Evolutionary conservation across 2,113 vertebrate genomes (phyloP).

Genomic region (Ardeotis arabs): DNA sequence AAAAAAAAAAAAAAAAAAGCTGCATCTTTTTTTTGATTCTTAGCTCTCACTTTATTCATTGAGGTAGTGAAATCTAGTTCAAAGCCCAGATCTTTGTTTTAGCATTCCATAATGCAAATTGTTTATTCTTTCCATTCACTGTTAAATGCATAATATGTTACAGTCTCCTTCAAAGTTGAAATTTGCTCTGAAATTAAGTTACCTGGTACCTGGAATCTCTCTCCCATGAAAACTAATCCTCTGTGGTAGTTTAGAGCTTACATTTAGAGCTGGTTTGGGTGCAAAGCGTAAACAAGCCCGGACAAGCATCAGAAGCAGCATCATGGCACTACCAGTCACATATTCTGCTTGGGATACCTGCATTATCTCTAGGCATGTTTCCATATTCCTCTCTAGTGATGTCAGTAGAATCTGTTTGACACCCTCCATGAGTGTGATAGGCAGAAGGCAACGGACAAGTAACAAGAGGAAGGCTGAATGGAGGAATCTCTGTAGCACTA

Average conservation of each 20-base stretch:
- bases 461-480: neutral
- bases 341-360: neutral
- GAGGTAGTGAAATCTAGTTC: neutral
- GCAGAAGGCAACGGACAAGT: neutral
- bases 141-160: neutral
- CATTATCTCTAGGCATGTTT: neutral
- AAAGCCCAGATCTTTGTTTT: neutral
- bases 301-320: neutral
- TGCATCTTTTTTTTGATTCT: neutral
- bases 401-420: neutral
- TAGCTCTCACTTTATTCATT: neutral
- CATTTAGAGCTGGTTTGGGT: too few species aligned
- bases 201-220: neutral
- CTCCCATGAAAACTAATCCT: neutral
- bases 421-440: fast-evolving
- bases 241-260: neutral
- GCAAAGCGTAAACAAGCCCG: neutral
- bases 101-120: neutral
- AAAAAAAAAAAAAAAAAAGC: too few species aligned
- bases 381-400: neutral
- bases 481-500: neutral
- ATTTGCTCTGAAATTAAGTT: neutral
- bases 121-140: neutral
- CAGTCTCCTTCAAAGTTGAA: neutral
- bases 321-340: neutral